Percentiles rank a stretch among this genome's conserved stretches.
These are phyloP conservation scores for Ectropis grisescens DNA, from an alignment of 1,140 invertebrate species.

Conservation along the genomic window DNA sequence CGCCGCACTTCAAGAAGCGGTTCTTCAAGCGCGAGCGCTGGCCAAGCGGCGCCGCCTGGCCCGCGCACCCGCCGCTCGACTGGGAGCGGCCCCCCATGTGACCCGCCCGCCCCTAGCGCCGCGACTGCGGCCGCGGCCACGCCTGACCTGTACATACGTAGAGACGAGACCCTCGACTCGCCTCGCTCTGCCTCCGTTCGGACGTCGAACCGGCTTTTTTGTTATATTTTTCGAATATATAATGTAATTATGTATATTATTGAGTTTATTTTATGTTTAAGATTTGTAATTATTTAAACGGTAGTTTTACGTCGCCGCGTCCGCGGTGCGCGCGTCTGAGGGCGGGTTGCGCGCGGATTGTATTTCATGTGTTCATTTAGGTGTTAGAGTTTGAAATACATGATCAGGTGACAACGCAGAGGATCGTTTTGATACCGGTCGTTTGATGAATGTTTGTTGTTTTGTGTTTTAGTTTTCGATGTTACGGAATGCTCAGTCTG, in stretches of 20 bases:
- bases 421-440: constrained; percentile 40
- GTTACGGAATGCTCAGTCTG: constrained; percentile 51
- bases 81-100: constrained; percentile 75
- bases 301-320: constrained; percentile 38
- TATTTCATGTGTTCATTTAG: constrained; percentile 69
- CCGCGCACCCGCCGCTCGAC: constrained; percentile 56
- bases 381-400: constrained; percentile 53
- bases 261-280: constrained; percentile 65
- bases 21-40: constrained; percentile 80
- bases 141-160: no score
- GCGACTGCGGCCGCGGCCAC: constrained; percentile 14
- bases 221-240: constrained; percentile 64
- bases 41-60: constrained; percentile 70
- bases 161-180: no score
- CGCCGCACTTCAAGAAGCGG: constrained; percentile 83
- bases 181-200: constrained; percentile 12
- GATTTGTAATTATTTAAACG: constrained; percentile 61
- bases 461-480: constrained; percentile 58
- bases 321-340: constrained; percentile 2
- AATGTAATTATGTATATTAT: constrained; percentile 68
- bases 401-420: constrained; percentile 32
- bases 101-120: constrained; percentile 38
- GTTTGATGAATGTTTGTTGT: constrained; percentile 57
- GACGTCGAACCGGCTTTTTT: constrained; percentile 40
- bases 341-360: constrained; percentile 33